These are phyloP conservation scores for Gadus macrocephalus DNA, from an alignment of 2,113 vertebrate species.

Conservation along the genomic window DNA sequence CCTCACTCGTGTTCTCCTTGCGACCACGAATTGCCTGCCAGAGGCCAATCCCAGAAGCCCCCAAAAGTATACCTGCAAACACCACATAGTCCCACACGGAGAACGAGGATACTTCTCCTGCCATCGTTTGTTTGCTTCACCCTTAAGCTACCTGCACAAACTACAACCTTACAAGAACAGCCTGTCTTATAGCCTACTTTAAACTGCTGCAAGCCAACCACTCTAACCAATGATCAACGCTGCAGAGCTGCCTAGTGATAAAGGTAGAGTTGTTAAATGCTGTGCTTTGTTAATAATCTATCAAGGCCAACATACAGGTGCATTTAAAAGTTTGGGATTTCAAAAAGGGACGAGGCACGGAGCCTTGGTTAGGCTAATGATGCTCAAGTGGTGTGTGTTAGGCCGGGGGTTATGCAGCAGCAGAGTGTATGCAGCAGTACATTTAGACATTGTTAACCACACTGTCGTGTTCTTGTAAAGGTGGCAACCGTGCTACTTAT, in stretches of 20 bases:
- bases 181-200: too few relatives aligned
- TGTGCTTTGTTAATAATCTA: slow-evolving; percentile 69
- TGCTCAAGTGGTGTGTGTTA: too few relatives aligned
- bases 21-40: slow-evolving; percentile 71
- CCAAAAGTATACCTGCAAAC: slow-evolving; percentile 64
- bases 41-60: slow-evolving; percentile 65
- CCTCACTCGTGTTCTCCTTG: slow-evolving; percentile 59
- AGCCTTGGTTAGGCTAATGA: too few relatives aligned
- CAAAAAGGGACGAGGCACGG: slow-evolving; percentile 25
- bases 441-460: too few relatives aligned
- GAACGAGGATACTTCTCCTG: slow-evolving; percentile 64
- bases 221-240: too few relatives aligned
- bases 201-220: too few relatives aligned
- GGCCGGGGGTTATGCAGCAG: too few relatives aligned
- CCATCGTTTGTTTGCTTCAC: slow-evolving; percentile 47
- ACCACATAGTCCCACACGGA: slow-evolving; percentile 79
- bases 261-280: slow-evolving; percentile 42
- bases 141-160: too few relatives aligned
- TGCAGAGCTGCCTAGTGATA: too few relatives aligned
- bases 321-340: slow-evolving; percentile 1
- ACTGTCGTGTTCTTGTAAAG: too few relatives aligned
- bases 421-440: too few relatives aligned
- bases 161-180: neutral
- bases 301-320: slow-evolving; percentile 44
- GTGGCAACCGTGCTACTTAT: too few relatives aligned